These are phyloP conservation scores for Patella ulyssiponensis DNA, from an alignment of 2,888 invertebrate genomes.

Conservation along the genomic window DNA sequence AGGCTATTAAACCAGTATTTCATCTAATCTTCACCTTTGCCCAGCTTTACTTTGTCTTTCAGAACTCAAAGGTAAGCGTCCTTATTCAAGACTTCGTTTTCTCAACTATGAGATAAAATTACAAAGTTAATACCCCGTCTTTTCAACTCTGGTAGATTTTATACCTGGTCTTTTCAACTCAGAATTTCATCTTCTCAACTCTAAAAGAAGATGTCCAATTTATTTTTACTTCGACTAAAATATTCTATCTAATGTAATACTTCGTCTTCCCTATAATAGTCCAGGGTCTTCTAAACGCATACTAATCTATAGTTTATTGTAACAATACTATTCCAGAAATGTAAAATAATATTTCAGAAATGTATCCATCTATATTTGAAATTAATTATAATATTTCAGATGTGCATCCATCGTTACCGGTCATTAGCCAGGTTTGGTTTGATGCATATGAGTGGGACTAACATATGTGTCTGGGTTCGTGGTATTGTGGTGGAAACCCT, in stretches of 20 bases:
- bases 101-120: not conserved
- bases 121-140: not conserved
- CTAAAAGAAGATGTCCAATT: too few relatives aligned
- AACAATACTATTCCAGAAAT: too few relatives aligned
- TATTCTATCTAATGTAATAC: too few relatives aligned
- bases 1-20: constrained; percentile 90
- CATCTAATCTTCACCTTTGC: constrained; percentile 97
- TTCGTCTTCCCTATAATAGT: too few relatives aligned
- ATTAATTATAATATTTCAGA: constrained; percentile 22
- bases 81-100: not conserved
- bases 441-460: constrained; percentile 98
- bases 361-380: too few relatives aligned
- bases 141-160: too few relatives aligned
- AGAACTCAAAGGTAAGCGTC: constrained; percentile 90
- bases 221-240: too few relatives aligned
- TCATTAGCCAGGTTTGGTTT: constrained; percentile 94
- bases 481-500: constrained; percentile 95
- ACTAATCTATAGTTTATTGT: too few relatives aligned
- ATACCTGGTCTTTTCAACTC: not conserved
- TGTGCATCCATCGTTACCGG: constrained; percentile 93
- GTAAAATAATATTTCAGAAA: too few relatives aligned
- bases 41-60: constrained; percentile 98
- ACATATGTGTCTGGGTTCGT: constrained; percentile 96
- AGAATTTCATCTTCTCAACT: too few relatives aligned
- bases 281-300: too few relatives aligned